These are phyloP conservation scores for Drosophila kanekoi DNA, from an alignment of 2,888 invertebrate genomes.

Conservation along the genomic window DNA sequence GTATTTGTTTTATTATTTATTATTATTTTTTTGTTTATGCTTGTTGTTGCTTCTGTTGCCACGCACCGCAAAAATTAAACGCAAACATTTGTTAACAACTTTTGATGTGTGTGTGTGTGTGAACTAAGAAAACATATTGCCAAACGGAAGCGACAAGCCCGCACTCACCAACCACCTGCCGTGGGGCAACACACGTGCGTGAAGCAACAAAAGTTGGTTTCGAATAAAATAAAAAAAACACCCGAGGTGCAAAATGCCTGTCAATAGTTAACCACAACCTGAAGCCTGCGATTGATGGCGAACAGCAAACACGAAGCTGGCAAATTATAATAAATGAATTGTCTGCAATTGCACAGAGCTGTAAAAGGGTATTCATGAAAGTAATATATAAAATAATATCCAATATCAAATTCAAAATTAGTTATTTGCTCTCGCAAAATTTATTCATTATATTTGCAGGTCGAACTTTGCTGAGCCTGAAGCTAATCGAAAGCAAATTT, in stretches of 20 bases:
- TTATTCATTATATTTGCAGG: too few relatives aligned
- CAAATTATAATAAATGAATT: constrained; percentile 49
- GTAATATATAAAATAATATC: too few relatives aligned
- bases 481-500: too few relatives aligned
- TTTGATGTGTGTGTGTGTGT: constrained; percentile 21
- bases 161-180: not conserved
- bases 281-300: constrained; percentile 20
- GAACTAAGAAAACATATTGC: constrained; percentile 27
- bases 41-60: constrained; percentile 31
- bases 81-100: constrained; percentile 69
- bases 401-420: too few relatives aligned
- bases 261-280: constrained; percentile 39
- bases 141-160: constrained; percentile 40
- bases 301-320: constrained; percentile 18
- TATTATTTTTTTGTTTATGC: constrained; percentile 23
- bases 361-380: too few relatives aligned
- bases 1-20: constrained; percentile 35
- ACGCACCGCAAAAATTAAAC: constrained; percentile 68
- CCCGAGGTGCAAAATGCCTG: constrained; percentile 1
- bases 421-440: too few relatives aligned
- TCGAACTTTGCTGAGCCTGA: too few relatives aligned
- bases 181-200: constrained; percentile 7
- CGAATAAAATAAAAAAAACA: not conserved
- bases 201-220: constrained; percentile 11
- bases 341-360: not conserved